Percentiles rank a stretch among this genome's conserved stretches.
phyloP scores from a whole-genome alignment of 2,888 invertebrate species.

The Meloe dianella region DNA sequence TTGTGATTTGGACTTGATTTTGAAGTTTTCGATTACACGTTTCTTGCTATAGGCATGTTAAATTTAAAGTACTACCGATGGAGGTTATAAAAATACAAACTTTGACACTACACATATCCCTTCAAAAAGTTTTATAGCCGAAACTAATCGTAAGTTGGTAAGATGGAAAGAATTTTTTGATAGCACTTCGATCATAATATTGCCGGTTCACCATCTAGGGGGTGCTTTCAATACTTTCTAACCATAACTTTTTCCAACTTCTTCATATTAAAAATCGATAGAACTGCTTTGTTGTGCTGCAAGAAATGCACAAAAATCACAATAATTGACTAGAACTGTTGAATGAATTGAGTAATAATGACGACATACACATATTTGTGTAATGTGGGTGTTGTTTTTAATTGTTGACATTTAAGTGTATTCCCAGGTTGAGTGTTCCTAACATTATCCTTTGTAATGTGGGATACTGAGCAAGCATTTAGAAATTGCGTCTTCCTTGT shows the following conservation, averaged over 20 bases:
- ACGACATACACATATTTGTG: constrained; percentile 13
- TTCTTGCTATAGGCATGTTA: not conserved
- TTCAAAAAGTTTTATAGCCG: constrained; percentile 30
- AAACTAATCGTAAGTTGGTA: constrained; percentile 40
- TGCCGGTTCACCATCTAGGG: constrained; percentile 21
- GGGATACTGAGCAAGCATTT: constrained; percentile 38
- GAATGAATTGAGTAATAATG: not conserved
- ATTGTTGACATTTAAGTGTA: constrained; percentile 40
- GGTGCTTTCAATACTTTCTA: constrained; percentile 25
- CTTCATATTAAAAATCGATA: not conserved
- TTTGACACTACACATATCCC: constrained; percentile 34
- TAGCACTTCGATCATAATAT: constrained; percentile 32
- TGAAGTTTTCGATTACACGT: not conserved
- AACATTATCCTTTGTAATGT: constrained; percentile 44
- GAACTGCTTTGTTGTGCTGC: not conserved
- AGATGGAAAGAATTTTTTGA: constrained; percentile 34
- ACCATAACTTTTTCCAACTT: constrained; percentile 26
- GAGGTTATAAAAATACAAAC: constrained; percentile 34
- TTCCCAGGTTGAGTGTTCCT: constrained; percentile 41
- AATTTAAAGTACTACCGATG: constrained; percentile 16
- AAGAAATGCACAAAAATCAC: not conserved
- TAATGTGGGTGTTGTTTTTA: constrained; percentile 33
- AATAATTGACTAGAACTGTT: not conserved
- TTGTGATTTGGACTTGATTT: not conserved
- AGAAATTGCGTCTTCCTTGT: constrained; percentile 31